phyloP scores from a whole-genome alignment of 2,113 vertebrate species.

The Trichomycterus rosablanca region DNA sequence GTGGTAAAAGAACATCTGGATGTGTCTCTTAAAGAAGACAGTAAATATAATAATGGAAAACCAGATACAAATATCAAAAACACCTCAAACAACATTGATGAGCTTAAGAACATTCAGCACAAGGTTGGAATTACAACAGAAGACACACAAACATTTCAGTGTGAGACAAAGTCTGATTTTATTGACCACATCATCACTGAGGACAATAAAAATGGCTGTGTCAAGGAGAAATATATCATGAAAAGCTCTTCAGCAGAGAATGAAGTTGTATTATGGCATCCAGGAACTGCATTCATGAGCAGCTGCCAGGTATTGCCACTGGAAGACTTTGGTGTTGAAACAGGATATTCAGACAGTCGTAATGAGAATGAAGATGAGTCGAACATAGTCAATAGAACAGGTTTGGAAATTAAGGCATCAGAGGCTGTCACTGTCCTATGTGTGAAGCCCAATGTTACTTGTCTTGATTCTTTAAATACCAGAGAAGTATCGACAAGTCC shows the following conservation, averaged over 20 bases:
- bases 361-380: neutral
- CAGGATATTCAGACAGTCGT: neutral
- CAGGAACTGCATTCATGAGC: neutral
- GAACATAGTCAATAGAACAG: neutral
- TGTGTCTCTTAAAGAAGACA: constrained; percentile 30
- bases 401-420: constrained; percentile 2
- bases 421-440: neutral
- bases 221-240: neutral
- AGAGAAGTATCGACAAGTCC: neutral
- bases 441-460: neutral
- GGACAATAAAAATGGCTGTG: neutral
- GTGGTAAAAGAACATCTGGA: constrained; percentile 63
- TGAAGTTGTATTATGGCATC: neutral
- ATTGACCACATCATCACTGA: neutral
- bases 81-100: neutral
- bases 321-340: constrained; percentile 1
- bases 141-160: neutral
- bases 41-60: constrained; percentile 11
- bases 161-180: constrained; percentile 1
- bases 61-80: neutral
- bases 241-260: neutral
- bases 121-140: neutral
- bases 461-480: constrained; percentile 4
- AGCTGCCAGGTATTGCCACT: neutral
- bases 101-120: neutral